These are phyloP conservation scores for Trochalopteron elliotii DNA, from an alignment of 2,113 vertebrate species.

Conservation along the genomic window DNA sequence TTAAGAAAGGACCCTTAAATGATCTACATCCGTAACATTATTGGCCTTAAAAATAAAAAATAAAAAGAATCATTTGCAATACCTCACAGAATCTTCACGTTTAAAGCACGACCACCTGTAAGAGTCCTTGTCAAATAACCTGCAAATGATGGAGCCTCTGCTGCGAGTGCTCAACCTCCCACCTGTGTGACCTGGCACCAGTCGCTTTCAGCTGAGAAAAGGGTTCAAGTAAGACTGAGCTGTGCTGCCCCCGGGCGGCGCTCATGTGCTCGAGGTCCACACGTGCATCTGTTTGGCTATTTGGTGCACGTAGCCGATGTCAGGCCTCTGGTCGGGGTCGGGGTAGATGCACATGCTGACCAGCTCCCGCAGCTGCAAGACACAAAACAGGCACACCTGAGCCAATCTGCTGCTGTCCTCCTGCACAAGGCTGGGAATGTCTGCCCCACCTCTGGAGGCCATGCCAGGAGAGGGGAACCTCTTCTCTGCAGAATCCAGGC, in stretches of 20 bases:
- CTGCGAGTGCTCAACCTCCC: slow-evolving; percentile 37
- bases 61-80: slow-evolving; percentile 46
- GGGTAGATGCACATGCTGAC: slow-evolving; percentile 88
- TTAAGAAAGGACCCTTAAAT: slow-evolving; percentile 70
- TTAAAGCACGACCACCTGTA: slow-evolving; percentile 48
- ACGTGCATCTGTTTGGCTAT: slow-evolving; percentile 85
- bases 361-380: slow-evolving; percentile 81
- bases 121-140: slow-evolving; percentile 64
- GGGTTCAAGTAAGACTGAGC: slow-evolving; percentile 76
- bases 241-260: slow-evolving; percentile 10
- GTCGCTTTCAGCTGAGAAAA: slow-evolving; percentile 57
- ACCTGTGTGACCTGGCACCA: slow-evolving; percentile 34
- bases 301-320: slow-evolving; percentile 85
- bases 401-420: fast-evolving
- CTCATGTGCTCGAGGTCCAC: slow-evolving; percentile 84
- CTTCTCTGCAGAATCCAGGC: fast-evolving
- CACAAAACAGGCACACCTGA: neutral
- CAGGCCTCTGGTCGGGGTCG: slow-evolving; percentile 80
- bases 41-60: slow-evolving; percentile 21
- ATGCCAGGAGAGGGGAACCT: fast-evolving
- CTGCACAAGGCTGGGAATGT: fast-evolving
- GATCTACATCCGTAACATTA: slow-evolving; percentile 66
- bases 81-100: slow-evolving; percentile 56
- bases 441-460: fast-evolving
- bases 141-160: slow-evolving; percentile 36